Evolutionary conservation across 1,140 invertebrate genomes (phyloP).

Genomic region (Akabosia matsudoensis): DNA sequence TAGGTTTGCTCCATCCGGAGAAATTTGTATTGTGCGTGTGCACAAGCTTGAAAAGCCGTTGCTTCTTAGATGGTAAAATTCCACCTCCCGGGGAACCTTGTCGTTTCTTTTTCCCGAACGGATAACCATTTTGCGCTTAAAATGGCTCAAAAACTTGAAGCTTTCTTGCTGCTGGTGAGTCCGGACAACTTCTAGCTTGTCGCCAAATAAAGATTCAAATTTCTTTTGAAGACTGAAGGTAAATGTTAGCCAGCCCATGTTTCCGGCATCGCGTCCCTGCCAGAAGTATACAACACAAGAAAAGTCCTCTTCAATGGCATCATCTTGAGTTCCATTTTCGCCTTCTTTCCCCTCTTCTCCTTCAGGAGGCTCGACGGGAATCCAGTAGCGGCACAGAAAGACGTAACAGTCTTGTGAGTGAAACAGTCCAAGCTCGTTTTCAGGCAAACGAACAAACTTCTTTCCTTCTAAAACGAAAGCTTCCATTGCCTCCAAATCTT

Average conservation of each 20-base stretch:
- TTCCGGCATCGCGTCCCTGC: slow-evolving; percentile 94
- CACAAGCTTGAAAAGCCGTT: slow-evolving; percentile 89
- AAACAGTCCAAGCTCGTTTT: slow-evolving; percentile 90
- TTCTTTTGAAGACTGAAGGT: slow-evolving; percentile 97
- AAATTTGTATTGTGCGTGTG: slow-evolving; percentile 87
- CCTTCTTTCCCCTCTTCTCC: slow-evolving; percentile 50
- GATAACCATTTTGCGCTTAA: slow-evolving; percentile 92
- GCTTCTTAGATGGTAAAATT: slow-evolving; percentile 91
- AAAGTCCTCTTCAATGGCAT: slow-evolving; percentile 78
- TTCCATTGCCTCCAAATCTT: slow-evolving; percentile 87
- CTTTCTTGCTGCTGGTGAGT: slow-evolving; percentile 99
- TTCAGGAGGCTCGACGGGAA: slow-evolving; percentile 63
- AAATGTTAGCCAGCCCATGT: slow-evolving; percentile 99
- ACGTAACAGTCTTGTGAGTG: slow-evolving; percentile 96
- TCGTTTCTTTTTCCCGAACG: slow-evolving; percentile 74
- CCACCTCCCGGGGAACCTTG: slow-evolving; percentile 60
- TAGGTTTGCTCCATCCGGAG: slow-evolving; percentile 70
- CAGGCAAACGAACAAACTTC: slow-evolving; percentile 92
- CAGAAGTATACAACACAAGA: slow-evolving; percentile 99
- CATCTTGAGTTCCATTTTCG: slow-evolving; percentile 58
- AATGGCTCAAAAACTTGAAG: slow-evolving; percentile 97
- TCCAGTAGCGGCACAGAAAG: slow-evolving; percentile 93
- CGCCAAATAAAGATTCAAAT: slow-evolving; percentile 91
- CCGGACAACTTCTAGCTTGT: slow-evolving; percentile 91
- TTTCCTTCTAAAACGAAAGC: slow-evolving; percentile 72